Evolutionary conservation across 1,140 invertebrate genomes (phyloP).

Genomic region (Panagrolaimus sp.): DNA sequence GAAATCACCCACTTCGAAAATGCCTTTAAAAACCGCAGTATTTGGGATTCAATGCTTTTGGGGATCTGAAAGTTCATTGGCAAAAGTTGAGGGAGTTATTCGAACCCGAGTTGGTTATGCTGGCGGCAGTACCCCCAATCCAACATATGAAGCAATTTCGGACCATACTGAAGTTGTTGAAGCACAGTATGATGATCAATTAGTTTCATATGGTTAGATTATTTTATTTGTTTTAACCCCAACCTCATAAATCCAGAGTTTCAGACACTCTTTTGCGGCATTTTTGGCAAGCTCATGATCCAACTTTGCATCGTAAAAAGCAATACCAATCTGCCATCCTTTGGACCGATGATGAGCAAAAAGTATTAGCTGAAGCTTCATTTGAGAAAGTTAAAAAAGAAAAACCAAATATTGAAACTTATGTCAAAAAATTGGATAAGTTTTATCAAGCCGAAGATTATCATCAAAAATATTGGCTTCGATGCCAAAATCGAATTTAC

Average conservation of each 20-base stretch:
- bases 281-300: constrained; percentile 88
- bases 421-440: constrained; percentile 47
- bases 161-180: constrained; percentile 74
- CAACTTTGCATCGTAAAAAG: constrained; percentile 74
- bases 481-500: constrained; percentile 45
- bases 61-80: constrained; percentile 74
- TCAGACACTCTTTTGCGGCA: constrained; percentile 71
- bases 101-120: constrained; percentile 89
- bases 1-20: not conserved
- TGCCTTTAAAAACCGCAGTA: constrained; percentile 55
- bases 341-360: constrained; percentile 81
- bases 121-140: constrained; percentile 74
- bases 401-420: constrained; percentile 45
- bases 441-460: constrained; percentile 58
- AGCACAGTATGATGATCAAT: constrained; percentile 77
- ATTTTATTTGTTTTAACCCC: too few relatives aligned
- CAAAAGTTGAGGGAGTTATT: constrained; percentile 75
- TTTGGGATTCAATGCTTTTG: constrained; percentile 95
- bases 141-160: constrained; percentile 71
- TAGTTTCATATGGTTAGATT: constrained; percentile 71
- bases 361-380: constrained; percentile 70
- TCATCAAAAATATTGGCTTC: constrained; percentile 58
- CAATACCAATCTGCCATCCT: constrained; percentile 89
- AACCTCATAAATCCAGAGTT: too few relatives aligned
- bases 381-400: constrained; percentile 63